phyloP scores from a whole-genome alignment of 2,113 vertebrate genomes.

The Nothocercus julius region DNA sequence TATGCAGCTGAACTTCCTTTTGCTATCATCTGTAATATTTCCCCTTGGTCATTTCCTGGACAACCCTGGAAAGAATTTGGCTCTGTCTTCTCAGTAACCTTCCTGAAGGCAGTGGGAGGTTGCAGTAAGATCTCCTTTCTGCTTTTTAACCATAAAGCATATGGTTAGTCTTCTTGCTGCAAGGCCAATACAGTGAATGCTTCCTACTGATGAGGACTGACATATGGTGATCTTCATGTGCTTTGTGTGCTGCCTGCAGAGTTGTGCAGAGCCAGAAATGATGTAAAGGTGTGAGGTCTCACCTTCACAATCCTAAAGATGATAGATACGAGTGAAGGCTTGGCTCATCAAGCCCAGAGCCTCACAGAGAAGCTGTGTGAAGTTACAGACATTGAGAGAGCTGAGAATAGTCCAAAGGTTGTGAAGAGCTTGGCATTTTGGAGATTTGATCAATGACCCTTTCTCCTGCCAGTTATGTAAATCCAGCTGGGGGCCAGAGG shows the following conservation, averaged over 20 bases:
- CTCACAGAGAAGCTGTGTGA: not conserved
- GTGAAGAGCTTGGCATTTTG: accelerated
- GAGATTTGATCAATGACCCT: not conserved
- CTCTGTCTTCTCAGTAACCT: not conserved
- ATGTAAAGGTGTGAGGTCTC: not conserved
- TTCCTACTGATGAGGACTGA: not conserved
- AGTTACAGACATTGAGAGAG: not conserved
- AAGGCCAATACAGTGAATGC: not conserved
- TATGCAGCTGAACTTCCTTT: not conserved
- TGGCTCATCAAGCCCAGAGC: accelerated
- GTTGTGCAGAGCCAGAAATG: not conserved
- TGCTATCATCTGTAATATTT: not conserved
- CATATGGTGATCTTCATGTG: not conserved
- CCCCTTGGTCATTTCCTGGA: not conserved
- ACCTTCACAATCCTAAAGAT: not conserved
- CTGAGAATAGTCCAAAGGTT: not conserved
- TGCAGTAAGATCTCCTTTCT: not conserved
- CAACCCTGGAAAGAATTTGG: not conserved
- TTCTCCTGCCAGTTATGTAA: not conserved
- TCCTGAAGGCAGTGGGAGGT: not conserved
- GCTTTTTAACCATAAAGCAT: not conserved
- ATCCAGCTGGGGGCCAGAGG: not conserved
- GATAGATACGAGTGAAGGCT: not conserved
- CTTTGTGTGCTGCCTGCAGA: not conserved
- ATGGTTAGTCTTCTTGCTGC: not conserved